Conservation (phyloP, 2,113 vertebrate genomes). For the Microcebus tavaratra region DNA sequence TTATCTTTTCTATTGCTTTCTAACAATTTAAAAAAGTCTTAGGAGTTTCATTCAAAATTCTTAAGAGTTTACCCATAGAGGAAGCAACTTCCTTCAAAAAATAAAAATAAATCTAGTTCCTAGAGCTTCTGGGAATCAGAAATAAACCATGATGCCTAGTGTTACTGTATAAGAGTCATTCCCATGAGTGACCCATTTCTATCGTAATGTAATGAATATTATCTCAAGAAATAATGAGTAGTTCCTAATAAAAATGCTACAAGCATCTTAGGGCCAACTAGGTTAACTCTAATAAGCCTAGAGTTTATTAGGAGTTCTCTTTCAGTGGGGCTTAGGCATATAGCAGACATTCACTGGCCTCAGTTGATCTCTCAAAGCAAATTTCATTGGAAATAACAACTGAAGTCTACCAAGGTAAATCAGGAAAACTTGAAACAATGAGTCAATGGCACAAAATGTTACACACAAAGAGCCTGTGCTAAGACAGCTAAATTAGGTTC, state of each 20-base stretch:
- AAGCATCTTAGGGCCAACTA: not conserved
- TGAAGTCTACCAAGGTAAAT: not conserved
- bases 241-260: not conserved
- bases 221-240: not conserved
- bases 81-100: not conserved
- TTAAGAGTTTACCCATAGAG: not conserved
- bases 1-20: not conserved
- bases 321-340: not conserved
- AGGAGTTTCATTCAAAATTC: constrained; percentile 33
- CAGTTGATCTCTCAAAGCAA: constrained; percentile 11
- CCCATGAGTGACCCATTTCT: not conserved
- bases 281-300: not conserved
- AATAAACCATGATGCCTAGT: not conserved
- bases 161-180: not conserved
- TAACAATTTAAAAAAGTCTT: not conserved
- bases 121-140: not conserved
- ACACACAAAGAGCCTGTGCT: not conserved
- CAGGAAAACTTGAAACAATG: not conserved
- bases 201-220: not conserved
- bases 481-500: not conserved
- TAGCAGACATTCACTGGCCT: not conserved
- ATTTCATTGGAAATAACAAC: not conserved
- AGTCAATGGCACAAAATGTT: not conserved
- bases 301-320: not conserved
- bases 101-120: not conserved